Conservation (phyloP, 2,888 invertebrate genomes). For the Euzetes globulus region DNA sequence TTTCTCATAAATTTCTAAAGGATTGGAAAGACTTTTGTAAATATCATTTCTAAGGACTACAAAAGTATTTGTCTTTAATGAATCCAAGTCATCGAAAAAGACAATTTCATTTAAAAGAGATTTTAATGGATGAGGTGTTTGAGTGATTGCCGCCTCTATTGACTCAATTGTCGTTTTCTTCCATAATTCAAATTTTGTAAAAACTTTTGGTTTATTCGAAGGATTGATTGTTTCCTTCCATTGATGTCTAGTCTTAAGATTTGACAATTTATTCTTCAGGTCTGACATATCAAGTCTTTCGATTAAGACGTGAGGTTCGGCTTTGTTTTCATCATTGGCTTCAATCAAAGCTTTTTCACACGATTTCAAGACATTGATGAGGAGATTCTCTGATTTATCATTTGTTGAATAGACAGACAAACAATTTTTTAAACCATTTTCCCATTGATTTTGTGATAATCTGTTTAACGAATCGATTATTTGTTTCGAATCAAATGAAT, state of each 20-base stretch:
- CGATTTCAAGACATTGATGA: not conserved
- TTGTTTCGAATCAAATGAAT: not conserved
- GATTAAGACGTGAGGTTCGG: not conserved
- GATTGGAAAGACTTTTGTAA: not conserved
- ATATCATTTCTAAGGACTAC: conserved; percentile 10
- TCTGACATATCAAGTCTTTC: not conserved
- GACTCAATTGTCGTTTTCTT: conserved; percentile 1
- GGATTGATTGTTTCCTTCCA: conserved; percentile 30
- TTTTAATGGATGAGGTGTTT: not conserved
- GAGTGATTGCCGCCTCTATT: not conserved
- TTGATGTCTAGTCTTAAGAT: conserved; percentile 28
- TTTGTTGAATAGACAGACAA: not conserved
- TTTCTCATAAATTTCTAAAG: not conserved
- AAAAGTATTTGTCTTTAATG: not conserved
- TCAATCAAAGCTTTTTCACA: not conserved
- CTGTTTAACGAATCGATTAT: not conserved
- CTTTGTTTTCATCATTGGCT: not conserved
- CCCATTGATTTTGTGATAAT: conserved; percentile 18
- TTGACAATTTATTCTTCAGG: conserved; percentile 28
- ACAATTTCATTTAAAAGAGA: not conserved
- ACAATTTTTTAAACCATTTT: not conserved
- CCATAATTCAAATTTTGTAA: conserved; percentile 31
- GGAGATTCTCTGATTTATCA: not conserved
- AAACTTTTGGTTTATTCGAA: conserved; percentile 9
- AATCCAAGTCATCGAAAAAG: conserved; percentile 11